These are phyloP conservation scores for Sarcoramphus papa DNA, from an alignment of 2,797 vertebrate species.

Conservation along the genomic window DNA sequence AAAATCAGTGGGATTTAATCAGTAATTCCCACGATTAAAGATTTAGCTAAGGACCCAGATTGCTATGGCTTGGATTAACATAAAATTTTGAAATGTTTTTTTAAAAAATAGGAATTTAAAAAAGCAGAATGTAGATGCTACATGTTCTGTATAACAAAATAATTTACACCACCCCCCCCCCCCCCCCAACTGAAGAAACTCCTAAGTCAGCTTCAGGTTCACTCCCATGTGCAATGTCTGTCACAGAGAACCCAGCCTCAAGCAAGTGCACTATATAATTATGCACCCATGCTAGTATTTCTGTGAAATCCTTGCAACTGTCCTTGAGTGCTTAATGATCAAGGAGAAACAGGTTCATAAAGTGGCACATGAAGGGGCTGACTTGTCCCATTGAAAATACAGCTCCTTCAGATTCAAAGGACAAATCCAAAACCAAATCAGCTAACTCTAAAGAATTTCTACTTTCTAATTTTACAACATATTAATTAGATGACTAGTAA, in stretches of 20 bases:
- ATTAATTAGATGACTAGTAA: background rate
- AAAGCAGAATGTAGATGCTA: background rate
- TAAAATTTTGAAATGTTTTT: background rate
- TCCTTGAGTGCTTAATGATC: background rate
- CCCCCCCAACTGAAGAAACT: background rate
- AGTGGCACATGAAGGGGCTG: background rate
- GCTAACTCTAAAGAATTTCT: background rate
- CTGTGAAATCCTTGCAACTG: background rate
- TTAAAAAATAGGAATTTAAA: background rate
- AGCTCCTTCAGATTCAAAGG: background rate
- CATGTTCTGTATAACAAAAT: background rate
- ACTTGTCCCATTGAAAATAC: background rate
- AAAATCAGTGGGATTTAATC: background rate
- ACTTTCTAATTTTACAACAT: background rate
- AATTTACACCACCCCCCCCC: no score
- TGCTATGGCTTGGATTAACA: background rate
- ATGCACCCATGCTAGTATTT: background rate
- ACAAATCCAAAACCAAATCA: background rate
- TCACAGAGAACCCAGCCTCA: background rate
- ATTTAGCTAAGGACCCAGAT: background rate
- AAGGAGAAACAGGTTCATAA: background rate
- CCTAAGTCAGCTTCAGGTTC: background rate
- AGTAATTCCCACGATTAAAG: background rate
- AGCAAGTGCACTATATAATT: accelerated
- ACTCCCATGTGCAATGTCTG: background rate